phyloP scores from a whole-genome alignment of 1,140 invertebrate genomes.

The Hypothenemus hampei region DNA sequence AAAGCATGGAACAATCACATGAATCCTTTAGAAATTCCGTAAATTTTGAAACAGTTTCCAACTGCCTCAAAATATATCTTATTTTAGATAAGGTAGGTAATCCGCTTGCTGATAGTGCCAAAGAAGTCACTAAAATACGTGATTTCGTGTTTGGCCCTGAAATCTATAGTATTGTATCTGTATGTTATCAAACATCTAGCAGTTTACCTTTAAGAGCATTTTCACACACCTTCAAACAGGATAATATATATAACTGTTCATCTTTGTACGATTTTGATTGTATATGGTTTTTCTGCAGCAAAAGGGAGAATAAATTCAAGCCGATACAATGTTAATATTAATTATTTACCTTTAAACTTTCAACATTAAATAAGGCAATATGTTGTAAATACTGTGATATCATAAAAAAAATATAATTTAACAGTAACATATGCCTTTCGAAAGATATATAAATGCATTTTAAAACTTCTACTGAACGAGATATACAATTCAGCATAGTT shows the following conservation, averaged over 20 bases:
- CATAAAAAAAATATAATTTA: constrained; percentile 58
- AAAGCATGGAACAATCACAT: constrained; percentile 73
- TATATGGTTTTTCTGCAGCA: constrained; percentile 46
- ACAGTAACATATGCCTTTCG: constrained; percentile 54
- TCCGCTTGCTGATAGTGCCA: constrained; percentile 63
- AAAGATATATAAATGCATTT: constrained; percentile 69
- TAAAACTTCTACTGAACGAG: constrained; percentile 75
- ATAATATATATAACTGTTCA: constrained; percentile 61
- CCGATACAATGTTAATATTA: neutral
- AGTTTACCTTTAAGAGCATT: constrained; percentile 56
- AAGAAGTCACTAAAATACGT: constrained; percentile 58
- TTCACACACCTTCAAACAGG: constrained; percentile 68
- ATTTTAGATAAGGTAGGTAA: constrained; percentile 51
- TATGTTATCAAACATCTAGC: neutral
- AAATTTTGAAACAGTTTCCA: constrained; percentile 59
- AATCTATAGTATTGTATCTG: constrained; percentile 1
- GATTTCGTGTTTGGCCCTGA: constrained; percentile 59
- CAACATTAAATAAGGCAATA: constrained; percentile 57
- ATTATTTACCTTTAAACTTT: constrained; percentile 52
- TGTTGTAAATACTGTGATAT: constrained; percentile 66
- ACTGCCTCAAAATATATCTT: constrained; percentile 54
- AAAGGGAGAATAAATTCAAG: constrained; percentile 5
- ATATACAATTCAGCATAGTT: constrained; percentile 68
- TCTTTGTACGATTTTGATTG: constrained; percentile 59
- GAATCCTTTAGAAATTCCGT: constrained; percentile 54